Evolutionary conservation across 2,113 vertebrate genomes (phyloP).

Genomic region (Desmodus rotundus): DNA sequence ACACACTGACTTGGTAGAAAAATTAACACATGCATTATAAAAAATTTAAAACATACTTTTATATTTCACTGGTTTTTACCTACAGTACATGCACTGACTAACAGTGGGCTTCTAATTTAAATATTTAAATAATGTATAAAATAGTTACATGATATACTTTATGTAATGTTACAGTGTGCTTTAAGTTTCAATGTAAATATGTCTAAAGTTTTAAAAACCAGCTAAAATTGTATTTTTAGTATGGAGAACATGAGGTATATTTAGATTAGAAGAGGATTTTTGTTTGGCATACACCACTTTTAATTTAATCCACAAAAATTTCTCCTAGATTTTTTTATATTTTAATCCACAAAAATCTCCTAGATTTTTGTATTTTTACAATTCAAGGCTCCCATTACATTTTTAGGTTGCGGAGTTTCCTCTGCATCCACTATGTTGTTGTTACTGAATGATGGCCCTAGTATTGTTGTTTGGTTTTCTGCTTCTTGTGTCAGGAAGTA

Average conservation of each 20-base stretch:
- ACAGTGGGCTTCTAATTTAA: neutral
- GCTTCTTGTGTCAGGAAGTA: constrained; percentile 16
- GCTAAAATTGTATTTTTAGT: neutral
- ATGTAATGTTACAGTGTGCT: neutral
- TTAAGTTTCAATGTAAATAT: neutral
- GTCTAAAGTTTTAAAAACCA: neutral
- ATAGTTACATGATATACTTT: neutral
- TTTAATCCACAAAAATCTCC: neutral
- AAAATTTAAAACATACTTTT: neutral
- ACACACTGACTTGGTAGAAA: neutral
- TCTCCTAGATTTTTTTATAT: constrained; percentile 52
- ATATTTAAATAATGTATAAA: neutral
- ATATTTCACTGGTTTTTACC: neutral
- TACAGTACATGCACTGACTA: neutral
- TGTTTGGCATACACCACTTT: neutral
- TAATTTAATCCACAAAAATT: neutral
- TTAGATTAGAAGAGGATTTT: neutral
- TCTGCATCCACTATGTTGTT: constrained; percentile 52
- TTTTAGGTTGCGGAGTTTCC: constrained; percentile 62
- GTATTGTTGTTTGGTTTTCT: constrained; percentile 47
- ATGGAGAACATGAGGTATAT: neutral
- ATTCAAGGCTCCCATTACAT: constrained; percentile 49
- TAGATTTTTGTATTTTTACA: neutral
- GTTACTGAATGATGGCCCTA: neutral
- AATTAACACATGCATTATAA: neutral